Evolutionary conservation across 2,797 vertebrate species (phyloP), one percentile per base, ranked within the genome.

Genomic region (Hipposideros larvatus): DNA sequence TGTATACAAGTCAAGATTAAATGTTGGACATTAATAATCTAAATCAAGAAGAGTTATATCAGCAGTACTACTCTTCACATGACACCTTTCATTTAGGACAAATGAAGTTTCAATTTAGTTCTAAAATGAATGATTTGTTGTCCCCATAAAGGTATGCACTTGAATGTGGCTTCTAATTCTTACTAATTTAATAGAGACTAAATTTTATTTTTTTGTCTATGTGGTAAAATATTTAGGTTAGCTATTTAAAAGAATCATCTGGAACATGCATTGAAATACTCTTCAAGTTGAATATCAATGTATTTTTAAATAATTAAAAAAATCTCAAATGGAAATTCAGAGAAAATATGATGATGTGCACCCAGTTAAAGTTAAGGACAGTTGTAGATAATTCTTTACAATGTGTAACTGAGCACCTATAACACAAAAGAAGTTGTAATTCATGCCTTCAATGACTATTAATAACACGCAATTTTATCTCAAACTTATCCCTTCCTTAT

Each of bases 371-470:
- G 15, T 57, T 89, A 61, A 87, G 28, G 31, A 87, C 19, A 43
- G 16, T 19, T 10, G 15, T 66, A 13, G 28, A 48, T 59, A 84
- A 65, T 65, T 79, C 28, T 73, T 74, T 73, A 43, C 43, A 61
- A 28, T 61, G 24, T 61, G 11, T 61, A 61, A 61, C 28, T 11
- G 31, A 90, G 7, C 19, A 83, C 55, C 59, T 80, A 34, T 11
- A 59, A 61, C 66, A 95, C 74, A 71, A 70, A 95, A 92, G 61
- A 59, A 71, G 48, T 41, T 87, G n/a, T 53, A 93, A 95, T 68
- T 90, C 87, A 77, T 15, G 7, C 70, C 21, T 21, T 78, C 26
- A 83, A 75, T 63, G 70, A 88, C 28, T 46, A 37, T 18, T 70
- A 82, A 4, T 37, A 83, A 90, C 24, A 87, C 7, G 73, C 2